Percentiles rank a stretch among this genome's conserved stretches.
Evolutionary conservation across 2,888 invertebrate species (phyloP).

Genomic region (Lasioglossum malachurum): DNA sequence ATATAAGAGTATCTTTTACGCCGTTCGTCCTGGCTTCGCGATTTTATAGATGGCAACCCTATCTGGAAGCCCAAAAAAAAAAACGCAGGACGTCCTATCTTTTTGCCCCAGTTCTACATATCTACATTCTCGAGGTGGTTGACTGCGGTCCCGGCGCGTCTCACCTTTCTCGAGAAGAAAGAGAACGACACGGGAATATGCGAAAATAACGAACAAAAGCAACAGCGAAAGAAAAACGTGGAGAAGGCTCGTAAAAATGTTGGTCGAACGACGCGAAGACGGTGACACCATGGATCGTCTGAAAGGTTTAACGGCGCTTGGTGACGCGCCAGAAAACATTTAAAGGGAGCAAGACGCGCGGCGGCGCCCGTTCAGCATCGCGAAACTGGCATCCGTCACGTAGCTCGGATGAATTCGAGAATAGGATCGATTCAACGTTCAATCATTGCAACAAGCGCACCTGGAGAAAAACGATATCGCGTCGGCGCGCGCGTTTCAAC

Average conservation of each 20-base stretch:
- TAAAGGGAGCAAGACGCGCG: constrained; percentile 55
- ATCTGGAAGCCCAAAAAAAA: no score
- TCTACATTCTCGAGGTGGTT: constrained; percentile 4
- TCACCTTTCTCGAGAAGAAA: constrained; percentile 33
- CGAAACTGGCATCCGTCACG: constrained; percentile 63
- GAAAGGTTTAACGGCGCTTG: constrained; percentile 64
- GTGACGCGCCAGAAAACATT: constrained; percentile 65
- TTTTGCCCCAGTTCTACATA: no score
- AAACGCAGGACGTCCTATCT: no score
- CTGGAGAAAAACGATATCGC: constrained; percentile 47
- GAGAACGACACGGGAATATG: background rate
- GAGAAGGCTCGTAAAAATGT: constrained; percentile 30
- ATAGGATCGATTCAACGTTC: constrained; percentile 68
- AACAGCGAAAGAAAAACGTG: background rate
- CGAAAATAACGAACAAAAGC: constrained; percentile 3
- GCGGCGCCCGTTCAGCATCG: constrained; percentile 47
- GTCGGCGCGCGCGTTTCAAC: background rate
- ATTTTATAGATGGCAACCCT: no score
- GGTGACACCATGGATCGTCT: constrained; percentile 37
- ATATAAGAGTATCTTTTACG: no score
- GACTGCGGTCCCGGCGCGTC: constrained; percentile 21
- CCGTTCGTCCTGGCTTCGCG: no score
- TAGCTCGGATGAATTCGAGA: constrained; percentile 61
- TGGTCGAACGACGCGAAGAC: constrained; percentile 37
- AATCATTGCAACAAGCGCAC: constrained; percentile 56